Evolutionary conservation across 2,888 invertebrate genomes (phyloP), one percentile per base, ranked within the genome.

Genomic region (Eupsilia transversa): DNA sequence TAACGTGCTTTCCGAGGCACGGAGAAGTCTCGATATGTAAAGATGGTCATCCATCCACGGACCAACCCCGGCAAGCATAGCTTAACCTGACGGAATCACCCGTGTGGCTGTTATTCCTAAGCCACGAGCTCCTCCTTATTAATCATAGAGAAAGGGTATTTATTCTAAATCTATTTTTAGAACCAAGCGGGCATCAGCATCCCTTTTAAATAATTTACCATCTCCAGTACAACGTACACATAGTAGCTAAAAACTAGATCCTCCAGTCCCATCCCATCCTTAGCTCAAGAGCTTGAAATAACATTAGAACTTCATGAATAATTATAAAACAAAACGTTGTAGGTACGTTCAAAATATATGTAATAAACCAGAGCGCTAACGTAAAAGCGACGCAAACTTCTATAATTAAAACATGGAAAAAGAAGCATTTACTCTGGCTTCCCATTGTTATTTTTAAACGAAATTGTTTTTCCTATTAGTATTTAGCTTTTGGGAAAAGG

Each of bases 121-220:
- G n/a, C n/a, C n/a, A n/a, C n/a, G n/a, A n/a, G n/a, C n/a, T n/a
- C n/a, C n/a, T n/a, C n/a, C n/a, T n/a, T 23, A 61, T 68, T 35
- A 27, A 46, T 35, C 35, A 23, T 3, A 33, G 10, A 70, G 0
- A 52, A 52, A 35, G 6, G 17, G 20, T 54, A 54, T 57, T 20
- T 3, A 5, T 3, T 43, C 3, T 6, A 33, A 64, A n/a, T n/a
- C 52, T 77, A 77, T 70, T 57, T 77, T 52, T n/a, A 56, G 77
- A 54, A 33, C n/a, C 17, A 46, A 54, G 9, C 41, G 30, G 33
- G 38, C 69, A 52, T 56, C 41, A 56, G 14, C 3, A 12, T 9
- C 41, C 27, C 52, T 60, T 38, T 64, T 52, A 43, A 20, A 70
- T 77, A 77, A 69, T 63, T 69, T 43, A 52, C 10, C 35, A 77